These are phyloP conservation scores for Regulus satrapa DNA, from an alignment of 2,113 vertebrate genomes.

Conservation along the genomic window DNA sequence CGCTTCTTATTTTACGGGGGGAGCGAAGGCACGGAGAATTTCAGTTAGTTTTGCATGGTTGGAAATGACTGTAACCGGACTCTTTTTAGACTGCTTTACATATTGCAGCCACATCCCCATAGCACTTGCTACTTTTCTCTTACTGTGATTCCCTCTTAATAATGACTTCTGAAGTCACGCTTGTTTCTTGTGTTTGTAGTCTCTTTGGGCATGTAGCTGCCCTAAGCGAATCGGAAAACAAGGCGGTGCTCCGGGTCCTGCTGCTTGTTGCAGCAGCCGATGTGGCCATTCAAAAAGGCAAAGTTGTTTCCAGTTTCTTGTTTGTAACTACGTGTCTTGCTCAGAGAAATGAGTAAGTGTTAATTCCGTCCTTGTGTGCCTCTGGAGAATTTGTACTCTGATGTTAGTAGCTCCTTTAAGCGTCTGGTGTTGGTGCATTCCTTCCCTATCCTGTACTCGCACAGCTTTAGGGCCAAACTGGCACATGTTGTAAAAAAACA, in stretches of 20 bases:
- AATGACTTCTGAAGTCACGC: background rate
- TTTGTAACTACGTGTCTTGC: background rate
- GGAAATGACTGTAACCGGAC: background rate
- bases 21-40: background rate
- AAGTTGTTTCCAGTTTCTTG: background rate
- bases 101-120: background rate
- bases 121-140: background rate
- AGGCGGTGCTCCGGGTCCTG: rapidly evolving
- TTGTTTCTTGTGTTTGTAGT: background rate
- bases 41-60: background rate
- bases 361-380: background rate
- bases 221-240: rapidly evolving
- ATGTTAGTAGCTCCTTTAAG: background rate
- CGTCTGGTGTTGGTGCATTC: background rate
- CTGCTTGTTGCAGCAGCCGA: background rate
- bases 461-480: background rate
- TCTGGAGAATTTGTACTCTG: background rate
- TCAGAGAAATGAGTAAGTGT: background rate
- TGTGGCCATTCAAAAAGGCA: background rate
- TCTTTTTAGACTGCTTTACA: conserved; percentile 3
- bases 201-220: background rate
- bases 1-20: conserved; percentile 1
- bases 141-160: background rate
- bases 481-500: background rate
- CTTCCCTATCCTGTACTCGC: background rate